phyloP scores from a whole-genome alignment of 2,113 vertebrate species.

The Sapajus apella region DNA sequence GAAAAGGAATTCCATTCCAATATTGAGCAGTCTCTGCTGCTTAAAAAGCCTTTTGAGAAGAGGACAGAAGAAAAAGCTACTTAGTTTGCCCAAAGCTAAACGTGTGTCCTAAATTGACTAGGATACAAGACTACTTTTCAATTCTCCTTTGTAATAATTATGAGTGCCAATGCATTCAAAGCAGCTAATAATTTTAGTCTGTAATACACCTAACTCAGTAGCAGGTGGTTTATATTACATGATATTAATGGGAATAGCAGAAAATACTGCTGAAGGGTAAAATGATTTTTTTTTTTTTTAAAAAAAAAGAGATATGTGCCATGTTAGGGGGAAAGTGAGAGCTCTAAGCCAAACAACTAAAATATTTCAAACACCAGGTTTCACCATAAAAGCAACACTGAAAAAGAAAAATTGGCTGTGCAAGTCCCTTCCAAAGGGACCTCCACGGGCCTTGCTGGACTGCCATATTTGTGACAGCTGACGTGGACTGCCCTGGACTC shows the following conservation, averaged over 20 bases:
- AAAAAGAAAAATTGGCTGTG: neutral
- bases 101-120: neutral
- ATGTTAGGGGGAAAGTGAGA: neutral
- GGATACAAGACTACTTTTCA: neutral
- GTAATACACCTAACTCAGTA: accelerated
- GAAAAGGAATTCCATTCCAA: neutral
- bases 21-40: neutral
- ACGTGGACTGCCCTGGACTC: too few relatives aligned
- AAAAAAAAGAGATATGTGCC: too few relatives aligned
- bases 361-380: neutral
- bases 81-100: neutral
- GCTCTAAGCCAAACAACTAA: neutral
- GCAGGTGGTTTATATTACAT: neutral
- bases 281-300: neutral
- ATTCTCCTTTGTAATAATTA: neutral
- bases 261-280: neutral
- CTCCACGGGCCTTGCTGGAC: too few relatives aligned
- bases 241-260: neutral
- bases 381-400: neutral
- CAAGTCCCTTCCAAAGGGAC: neutral
- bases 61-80: neutral
- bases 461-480: neutral
- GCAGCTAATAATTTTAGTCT: neutral
- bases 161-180: neutral
- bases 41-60: neutral